phyloP scores from a whole-genome alignment of 2,888 invertebrate species.

The Drosophila leonis region DNA sequence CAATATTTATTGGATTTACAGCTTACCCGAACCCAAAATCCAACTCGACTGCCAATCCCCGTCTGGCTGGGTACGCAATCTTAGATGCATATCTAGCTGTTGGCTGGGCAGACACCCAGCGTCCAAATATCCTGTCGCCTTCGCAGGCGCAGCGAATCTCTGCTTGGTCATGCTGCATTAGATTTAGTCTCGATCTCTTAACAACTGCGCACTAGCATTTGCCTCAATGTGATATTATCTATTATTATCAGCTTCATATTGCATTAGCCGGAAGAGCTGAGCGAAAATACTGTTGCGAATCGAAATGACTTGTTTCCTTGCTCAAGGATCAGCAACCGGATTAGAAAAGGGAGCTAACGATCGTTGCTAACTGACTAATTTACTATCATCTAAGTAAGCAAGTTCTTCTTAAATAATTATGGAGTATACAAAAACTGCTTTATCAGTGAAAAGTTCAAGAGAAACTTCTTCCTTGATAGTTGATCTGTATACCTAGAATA shows the following conservation, averaged over 20 bases:
- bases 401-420: background rate
- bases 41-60: constrained; percentile 1
- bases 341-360: background rate
- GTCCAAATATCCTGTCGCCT: constrained; percentile 35
- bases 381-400: background rate
- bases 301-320: constrained; percentile 16
- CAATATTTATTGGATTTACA: constrained; percentile 84
- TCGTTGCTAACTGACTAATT: background rate
- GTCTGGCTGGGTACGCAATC: constrained; percentile 55
- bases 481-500: background rate
- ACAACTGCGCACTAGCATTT: constrained; percentile 38
- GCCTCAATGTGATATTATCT: constrained; percentile 41
- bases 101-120: constrained; percentile 16
- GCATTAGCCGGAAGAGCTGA: constrained; percentile 42
- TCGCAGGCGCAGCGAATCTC: constrained; percentile 63
- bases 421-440: background rate
- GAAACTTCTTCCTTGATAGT: background rate
- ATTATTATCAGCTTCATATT: constrained; percentile 36
- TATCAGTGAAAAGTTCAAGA: background rate
- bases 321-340: constrained; percentile 1
- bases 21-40: constrained; percentile 58
- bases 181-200: constrained; percentile 39
- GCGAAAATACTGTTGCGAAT: constrained; percentile 42
- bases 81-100: constrained; percentile 51
- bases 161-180: constrained; percentile 71